Evolutionary conservation across 2,113 vertebrate species (phyloP), one percentile per base, ranked within the genome.

Genomic region (Gobiocypris rarus): DNA sequence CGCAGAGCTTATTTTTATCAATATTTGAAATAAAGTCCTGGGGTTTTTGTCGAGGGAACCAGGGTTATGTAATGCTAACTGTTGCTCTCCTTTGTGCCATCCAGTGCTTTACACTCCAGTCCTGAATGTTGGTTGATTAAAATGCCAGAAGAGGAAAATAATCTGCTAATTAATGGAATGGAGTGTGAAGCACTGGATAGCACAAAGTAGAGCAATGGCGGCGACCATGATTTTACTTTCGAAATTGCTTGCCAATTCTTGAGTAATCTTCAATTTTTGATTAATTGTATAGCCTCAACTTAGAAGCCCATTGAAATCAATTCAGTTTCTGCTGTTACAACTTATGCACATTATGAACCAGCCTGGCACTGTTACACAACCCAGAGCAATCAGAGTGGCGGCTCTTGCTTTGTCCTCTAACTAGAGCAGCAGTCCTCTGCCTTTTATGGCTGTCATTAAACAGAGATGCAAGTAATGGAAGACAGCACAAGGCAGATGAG

Each of bases 381-480:
- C 24, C 15, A 63, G 4, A 65, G 8, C 26, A 34, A 67, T 63
- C 17, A 74, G 3, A 69, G 38, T 15, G 10, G 24, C 11, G 45
- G 61, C 69, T 83, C 78, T 83, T 71, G 38, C 67, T 85, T 83
- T 85, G 81, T 88, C 86, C 84, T 76, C 70, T 83, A 75, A 45
- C 63, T 78, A 24, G 45, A 58, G 80, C 84, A 85, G 82, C 84
- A 45, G 48, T 45, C 19, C 59, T n/a, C 19, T 38, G 26, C 86
- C 69, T 54, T 89, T 81, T 87, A 67, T 75, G 74, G 56, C 24
- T 10, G 15, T 82, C 77, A 41, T 67, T 81, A 78, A 63, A 85
- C 31, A 45, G 65, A 71, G 73, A 79, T 45, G 70, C 73, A 58
- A 54, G 83, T 87, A 87, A 83, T 45, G 70, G 87, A 92, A 92